Base-by-base conservation (phyloP, 2,888 invertebrate genomes). In the Stramonita haemastoma region DNA sequence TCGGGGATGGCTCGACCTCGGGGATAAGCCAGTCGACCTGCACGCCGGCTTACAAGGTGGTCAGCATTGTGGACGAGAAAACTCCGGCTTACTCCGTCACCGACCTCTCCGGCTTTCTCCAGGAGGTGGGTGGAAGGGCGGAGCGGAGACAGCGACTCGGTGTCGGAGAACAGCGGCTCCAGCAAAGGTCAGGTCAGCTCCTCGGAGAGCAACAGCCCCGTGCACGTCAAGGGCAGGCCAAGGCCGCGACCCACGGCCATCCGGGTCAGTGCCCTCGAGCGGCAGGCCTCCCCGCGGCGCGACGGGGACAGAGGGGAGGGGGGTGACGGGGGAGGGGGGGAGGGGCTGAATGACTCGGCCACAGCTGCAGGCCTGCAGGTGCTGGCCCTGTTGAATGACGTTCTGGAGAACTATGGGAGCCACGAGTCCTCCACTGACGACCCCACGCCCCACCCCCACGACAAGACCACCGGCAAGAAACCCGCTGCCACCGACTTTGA, bases 351-450 rank as follows among this genome's bases (percentile, higher is more conserved):
- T 85, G 93, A 93, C 60, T 86, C 84, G 56, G 46, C 88, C 56
- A 87, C 89, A 56, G 85, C 90, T 57, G 94, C 93, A 29, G 93
- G 94, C 5, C 91, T 94, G 90, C 93, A 92, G 22, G 92, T 94
- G 13, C 93, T 94, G 6, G 94, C 93, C 60, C 89, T 94, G 36
- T 91, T 94, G 0, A 94, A 94, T 91, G 93, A 94, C 91, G 93
- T 94, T 22, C 91, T 94, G 70, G 91, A 92, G 26, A 90, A 90
- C 85, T 92, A 92, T 73, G 90, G 46, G 46, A 8, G 46, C 46
- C 91, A 91, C 36, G 90, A 91, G 70, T 90, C 90, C 4, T 90
- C 90, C 66, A 91, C 91, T 6, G 91, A 91, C 79, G 90, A 90
- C 73, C 29, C 57, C 4, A 34, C 46, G 5, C 86, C 85, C 46